These are phyloP conservation scores for Amblyopsis hoosieri DNA, from an alignment of 2,797 vertebrate species.

Conservation along the genomic window DNA sequence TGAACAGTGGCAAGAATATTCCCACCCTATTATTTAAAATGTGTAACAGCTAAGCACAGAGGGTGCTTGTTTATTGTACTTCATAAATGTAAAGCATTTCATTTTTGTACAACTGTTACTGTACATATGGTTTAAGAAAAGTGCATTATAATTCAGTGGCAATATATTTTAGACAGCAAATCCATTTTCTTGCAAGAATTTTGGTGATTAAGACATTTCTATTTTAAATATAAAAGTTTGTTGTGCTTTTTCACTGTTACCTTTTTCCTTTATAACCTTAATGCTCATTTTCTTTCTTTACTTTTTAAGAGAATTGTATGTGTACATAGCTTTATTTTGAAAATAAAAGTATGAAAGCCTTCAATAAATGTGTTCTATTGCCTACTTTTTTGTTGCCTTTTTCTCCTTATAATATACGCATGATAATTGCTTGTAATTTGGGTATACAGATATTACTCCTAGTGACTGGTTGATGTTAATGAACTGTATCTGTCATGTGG, in stretches of 20 bases:
- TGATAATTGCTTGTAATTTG: too few relatives aligned
- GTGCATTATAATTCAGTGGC: slow-evolving; percentile 46
- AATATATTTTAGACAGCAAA: slow-evolving; percentile 36
- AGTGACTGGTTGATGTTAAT: too few relatives aligned
- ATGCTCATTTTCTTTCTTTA: slow-evolving; percentile 65
- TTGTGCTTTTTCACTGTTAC: slow-evolving; percentile 56
- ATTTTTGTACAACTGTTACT: slow-evolving; percentile 58
- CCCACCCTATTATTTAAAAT: slow-evolving; percentile 27
- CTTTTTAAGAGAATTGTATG: slow-evolving; percentile 65
- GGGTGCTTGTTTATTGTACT: slow-evolving; percentile 40
- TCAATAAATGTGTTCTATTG: slow-evolving; percentile 71
- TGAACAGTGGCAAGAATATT: slow-evolving; percentile 27
- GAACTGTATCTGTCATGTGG: too few relatives aligned
- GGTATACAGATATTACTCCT: too few relatives aligned
- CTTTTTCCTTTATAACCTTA: slow-evolving; percentile 35
- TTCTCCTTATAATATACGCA: too few relatives aligned
- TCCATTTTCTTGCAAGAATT: slow-evolving; percentile 37
- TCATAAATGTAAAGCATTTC: slow-evolving; percentile 40
- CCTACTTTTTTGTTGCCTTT: neutral
- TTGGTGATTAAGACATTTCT: slow-evolving; percentile 45
- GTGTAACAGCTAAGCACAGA: slow-evolving; percentile 20
- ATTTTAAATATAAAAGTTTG: slow-evolving; percentile 52
- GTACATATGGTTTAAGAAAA: slow-evolving; percentile 56
- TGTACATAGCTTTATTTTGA: slow-evolving; percentile 80
- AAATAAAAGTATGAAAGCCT: slow-evolving; percentile 72